Percentiles rank a stretch among this genome's conserved stretches.
These are phyloP conservation scores for Montifringilla adamsi DNA, from an alignment of 2,113 vertebrate genomes.

Conservation along the genomic window DNA sequence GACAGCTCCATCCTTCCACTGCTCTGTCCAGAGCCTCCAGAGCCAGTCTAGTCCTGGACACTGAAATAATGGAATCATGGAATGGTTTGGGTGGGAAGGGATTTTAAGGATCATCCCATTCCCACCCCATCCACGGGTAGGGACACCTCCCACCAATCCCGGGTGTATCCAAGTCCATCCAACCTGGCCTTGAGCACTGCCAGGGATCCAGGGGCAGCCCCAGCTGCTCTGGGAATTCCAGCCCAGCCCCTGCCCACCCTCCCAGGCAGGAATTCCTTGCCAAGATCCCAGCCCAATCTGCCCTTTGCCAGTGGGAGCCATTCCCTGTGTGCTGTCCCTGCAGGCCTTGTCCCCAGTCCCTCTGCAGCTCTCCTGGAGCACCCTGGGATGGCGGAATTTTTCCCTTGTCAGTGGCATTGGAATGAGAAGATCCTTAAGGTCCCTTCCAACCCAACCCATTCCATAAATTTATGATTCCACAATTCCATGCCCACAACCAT, in stretches of 20 bases:
- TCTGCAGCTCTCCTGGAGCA: not conserved
- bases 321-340: not conserved
- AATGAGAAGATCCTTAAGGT: not conserved
- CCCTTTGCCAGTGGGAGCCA: not conserved
- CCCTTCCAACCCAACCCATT: not conserved
- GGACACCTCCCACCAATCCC: fast-evolving
- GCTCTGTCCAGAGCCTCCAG: not conserved
- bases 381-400: fast-evolving
- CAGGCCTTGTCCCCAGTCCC: not conserved
- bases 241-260: not conserved
- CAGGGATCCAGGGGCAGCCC: not conserved
- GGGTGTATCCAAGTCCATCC: not conserved
- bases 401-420: not conserved
- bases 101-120: not conserved
- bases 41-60: not conserved
- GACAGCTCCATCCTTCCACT: not conserved
- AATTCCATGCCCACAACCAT: not conserved
- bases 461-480: not conserved
- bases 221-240: not conserved
- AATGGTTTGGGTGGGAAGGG: not conserved
- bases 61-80: not conserved
- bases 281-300: not conserved
- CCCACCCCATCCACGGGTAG: not conserved
- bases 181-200: fast-evolving
- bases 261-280: fast-evolving